Base-by-base conservation (phyloP, 2,113 vertebrate genomes). In the Hydrolagus affinis region DNA sequence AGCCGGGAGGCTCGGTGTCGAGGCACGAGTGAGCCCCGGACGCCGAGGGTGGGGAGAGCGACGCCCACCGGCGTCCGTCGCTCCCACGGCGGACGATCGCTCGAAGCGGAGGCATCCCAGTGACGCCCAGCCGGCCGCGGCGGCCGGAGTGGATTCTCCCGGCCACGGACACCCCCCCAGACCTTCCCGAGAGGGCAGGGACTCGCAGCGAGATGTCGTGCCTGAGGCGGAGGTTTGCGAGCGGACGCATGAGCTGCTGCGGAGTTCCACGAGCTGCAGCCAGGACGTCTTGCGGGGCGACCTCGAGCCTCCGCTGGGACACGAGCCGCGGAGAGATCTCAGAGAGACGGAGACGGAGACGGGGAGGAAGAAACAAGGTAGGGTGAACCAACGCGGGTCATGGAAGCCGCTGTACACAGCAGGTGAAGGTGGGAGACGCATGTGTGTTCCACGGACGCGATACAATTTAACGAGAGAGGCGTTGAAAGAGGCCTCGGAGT, bases 1-100 rank as follows among this genome's bases (percentile, higher is more conserved):
- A 85, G 89, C 89, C 0, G 75, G 80, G 59, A 89, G 88, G 21
- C 88, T 95, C 83, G 74, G 59, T 25, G 86, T 83, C 15, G 62
- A 21, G 23, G 8, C 9, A 10, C 60, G 17, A 17, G 4, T 1
- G 8, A 12, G 15, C 3, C 15, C 25, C 10, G 78, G 78, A 21
- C 3, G 1, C 8, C 62, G 4, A 19, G 23, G 11, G 14, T 0
- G 59, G 11, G 2, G 15, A n/a, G n/a, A 23, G 17, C 14, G 32
- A 23, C 3, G 78, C 7, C 14, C 25, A 10, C 28, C 8, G 11
- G 9, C 15, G 0, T 15, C 6, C 15, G 4, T 23, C 8, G 59
- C 30, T 32, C 7, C 69, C 70, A 70, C 4, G 8, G 86, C 56
- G 62, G 73, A 21, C 1, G 71, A 68, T 62, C 60, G 11, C 44